Conservation (phyloP, 2,113 vertebrate genomes). For the Chitala chitala region DNA sequence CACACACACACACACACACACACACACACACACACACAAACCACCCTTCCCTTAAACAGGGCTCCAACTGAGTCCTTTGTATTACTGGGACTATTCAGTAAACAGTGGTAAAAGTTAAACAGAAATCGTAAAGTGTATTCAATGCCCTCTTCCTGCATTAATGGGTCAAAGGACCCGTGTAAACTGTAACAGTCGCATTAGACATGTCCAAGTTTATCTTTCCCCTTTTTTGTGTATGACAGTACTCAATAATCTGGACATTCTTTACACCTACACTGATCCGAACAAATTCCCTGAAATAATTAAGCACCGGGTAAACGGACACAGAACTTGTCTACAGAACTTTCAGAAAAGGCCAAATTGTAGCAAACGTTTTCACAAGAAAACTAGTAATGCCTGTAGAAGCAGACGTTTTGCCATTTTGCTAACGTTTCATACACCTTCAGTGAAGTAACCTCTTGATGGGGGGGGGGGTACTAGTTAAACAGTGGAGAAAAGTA, state of each 20-base stretch:
- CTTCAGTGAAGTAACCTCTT: too few species aligned
- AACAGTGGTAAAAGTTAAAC: not conserved
- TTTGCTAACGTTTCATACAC: not conserved
- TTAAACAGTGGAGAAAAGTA: not conserved
- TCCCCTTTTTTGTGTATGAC: too few species aligned
- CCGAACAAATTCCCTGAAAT: too few species aligned
- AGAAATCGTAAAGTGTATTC: not conserved
- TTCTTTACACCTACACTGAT: too few species aligned
- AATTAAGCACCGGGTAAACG: too few species aligned
- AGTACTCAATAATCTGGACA: too few species aligned
- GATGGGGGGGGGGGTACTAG: too few species aligned
- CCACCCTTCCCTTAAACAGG: conserved; percentile 7
- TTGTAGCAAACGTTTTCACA: too few species aligned
- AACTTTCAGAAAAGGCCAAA: too few species aligned
- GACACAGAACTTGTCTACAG: too few species aligned
- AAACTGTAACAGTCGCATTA: too few species aligned
- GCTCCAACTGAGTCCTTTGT: not conserved
- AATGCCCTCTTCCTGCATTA: not conserved
- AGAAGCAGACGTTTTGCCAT: not conserved
- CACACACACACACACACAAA: not conserved
- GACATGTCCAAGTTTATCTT: too few species aligned
- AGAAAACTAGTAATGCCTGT: not conserved
- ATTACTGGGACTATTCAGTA: conserved; percentile 8
- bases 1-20: not conserved
- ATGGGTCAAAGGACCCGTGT: not conserved